phyloP scores from a whole-genome alignment of 2,888 invertebrate genomes.

The Acronicta psi region DNA sequence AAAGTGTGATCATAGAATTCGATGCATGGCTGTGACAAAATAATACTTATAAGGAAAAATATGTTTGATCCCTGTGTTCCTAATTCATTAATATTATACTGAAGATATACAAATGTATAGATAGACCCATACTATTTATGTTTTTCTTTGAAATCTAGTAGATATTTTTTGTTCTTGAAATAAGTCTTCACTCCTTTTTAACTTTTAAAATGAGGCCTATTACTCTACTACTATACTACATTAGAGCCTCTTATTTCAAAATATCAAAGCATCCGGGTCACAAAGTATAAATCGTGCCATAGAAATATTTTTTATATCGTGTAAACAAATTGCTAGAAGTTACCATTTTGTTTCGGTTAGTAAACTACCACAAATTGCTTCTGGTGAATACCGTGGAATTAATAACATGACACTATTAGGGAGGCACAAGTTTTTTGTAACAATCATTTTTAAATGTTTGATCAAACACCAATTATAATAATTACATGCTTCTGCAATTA shows the following conservation, averaged over 20 bases:
- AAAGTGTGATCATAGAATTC: no score
- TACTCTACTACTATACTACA: no score
- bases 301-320: no score
- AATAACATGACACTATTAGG: constrained; percentile 14
- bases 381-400: constrained; percentile 39
- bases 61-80: neutral
- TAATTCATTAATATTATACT: neutral
- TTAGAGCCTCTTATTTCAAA: no score
- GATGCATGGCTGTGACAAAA: neutral
- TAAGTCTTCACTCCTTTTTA: no score
- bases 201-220: no score
- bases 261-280: no score
- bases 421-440: neutral
- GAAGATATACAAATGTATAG: neutral
- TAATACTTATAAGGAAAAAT: no score
- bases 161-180: neutral
- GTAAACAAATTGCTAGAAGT: constrained; percentile 1
- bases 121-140: neutral
- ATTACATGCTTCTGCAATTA: neutral
- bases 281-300: no score
- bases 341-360: constrained; percentile 20
- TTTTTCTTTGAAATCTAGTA: neutral
- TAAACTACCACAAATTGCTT: constrained; percentile 43
- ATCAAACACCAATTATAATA: constrained; percentile 1
- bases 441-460: neutral